Conservation (phyloP, 2,888 invertebrate genomes). For the Eremobia ochroleuca region DNA sequence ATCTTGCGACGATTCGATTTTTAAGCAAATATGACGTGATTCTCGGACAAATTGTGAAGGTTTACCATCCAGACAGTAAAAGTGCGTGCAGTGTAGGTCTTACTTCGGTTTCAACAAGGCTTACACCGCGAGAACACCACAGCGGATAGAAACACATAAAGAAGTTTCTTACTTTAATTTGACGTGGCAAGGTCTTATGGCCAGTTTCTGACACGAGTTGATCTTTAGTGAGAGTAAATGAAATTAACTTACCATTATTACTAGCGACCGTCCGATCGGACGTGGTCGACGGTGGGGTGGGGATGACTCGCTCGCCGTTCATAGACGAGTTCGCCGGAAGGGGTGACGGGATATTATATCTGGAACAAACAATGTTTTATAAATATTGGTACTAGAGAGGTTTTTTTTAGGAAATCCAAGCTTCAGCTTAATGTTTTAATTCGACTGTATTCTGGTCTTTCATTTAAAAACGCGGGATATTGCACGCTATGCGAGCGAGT, state of each 20-base stretch:
- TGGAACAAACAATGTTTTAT: conserved; percentile 73
- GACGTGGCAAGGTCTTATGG: fast-evolving
- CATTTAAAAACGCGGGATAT: background rate
- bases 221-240: background rate
- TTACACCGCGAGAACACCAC: background rate
- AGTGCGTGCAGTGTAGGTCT: background rate
- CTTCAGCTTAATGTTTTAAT: background rate
- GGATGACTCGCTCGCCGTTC: conserved; percentile 94
- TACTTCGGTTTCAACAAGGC: no score
- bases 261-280: conserved; percentile 93
- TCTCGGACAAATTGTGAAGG: no score
- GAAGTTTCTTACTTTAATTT: background rate
- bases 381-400: background rate
- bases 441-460: background rate
- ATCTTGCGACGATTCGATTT: no score
- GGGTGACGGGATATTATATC: conserved; percentile 95
- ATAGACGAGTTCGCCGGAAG: conserved; percentile 91
- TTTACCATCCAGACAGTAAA: no score
- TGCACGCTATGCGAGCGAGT: no score
- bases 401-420: background rate
- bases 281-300: conserved; percentile 94
- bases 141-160: background rate
- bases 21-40: background rate
- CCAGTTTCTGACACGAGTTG: background rate
- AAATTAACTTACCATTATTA: conserved; percentile 88